Base-by-base conservation (phyloP, 2,113 vertebrate genomes). In the Alces alces region DNA sequence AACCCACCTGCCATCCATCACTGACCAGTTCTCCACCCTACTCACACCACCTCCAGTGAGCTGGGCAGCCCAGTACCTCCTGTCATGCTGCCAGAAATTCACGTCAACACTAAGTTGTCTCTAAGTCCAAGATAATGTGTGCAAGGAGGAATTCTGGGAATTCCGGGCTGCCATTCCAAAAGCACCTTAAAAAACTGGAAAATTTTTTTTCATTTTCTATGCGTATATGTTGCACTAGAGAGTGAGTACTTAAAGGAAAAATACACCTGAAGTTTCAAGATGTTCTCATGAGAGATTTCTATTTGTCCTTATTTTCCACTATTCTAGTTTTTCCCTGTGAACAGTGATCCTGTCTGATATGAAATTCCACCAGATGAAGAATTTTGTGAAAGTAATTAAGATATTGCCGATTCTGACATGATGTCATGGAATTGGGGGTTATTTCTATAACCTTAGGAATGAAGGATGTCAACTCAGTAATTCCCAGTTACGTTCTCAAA, bases 401-500 rank as follows among this genome's bases (percentile, higher is more conserved):
- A 93, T 45, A 16, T 25, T 78, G 73, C 43, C 30, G 47, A 80
- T 86, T 36, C 61, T 70, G 33, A 84, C 54, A 36, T 93, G 90
- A 84, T 16, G 25, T 90, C 73, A 52, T 97, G 86, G 80, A 94
- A 50, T 70, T 73, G 33, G 9, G 23, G 27, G 43, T 89, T 61
- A 60, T 87, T 97, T 94, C 92, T 98, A 17, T 80, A 86, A 93
- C 52, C 86, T 89, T 58, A 89, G 93, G 80, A 97, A 93, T 57
- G 91, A 84, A 80, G 43, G n/a, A 52, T 87, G n/a, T 95, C 95
- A 91, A 83, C 82, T 93, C 86, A 79, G 86, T 84, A 94, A 94
- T 97, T 86, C 88, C 79, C 83, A 85, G 54, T 87, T 94, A 97
- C 57, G 8, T 61, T 97, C 95, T 97, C 85, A 96, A 89, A 50